Conservation (phyloP, 2,113 vertebrate genomes). For the Morone chrysops region DNA sequence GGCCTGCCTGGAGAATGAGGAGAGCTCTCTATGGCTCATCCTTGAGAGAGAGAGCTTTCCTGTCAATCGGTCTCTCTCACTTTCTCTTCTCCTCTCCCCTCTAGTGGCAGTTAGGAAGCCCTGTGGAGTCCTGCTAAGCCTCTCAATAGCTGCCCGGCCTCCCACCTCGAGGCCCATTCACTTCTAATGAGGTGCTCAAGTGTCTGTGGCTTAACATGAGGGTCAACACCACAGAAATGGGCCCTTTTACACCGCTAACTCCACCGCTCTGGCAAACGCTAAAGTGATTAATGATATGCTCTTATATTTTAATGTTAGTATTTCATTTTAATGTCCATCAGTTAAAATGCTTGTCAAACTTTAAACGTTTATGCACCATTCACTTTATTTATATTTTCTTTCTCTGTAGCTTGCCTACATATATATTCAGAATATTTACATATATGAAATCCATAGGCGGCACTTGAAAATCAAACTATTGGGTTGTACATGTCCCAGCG, state of each 20-base stretch:
- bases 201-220: conserved; percentile 75
- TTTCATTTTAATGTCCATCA: conserved; percentile 49
- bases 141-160: conserved; percentile 74
- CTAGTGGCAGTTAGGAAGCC: conserved; percentile 77
- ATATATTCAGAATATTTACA: conserved; percentile 17
- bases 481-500: not conserved
- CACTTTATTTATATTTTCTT: too few species aligned
- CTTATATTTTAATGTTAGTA: conserved; percentile 35
- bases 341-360: conserved; percentile 1
- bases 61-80: conserved; percentile 35
- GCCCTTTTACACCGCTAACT: conserved; percentile 42
- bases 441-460: not conserved
- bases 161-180: conserved; percentile 79
- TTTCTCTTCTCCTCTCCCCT: conserved; percentile 52
- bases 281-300: conserved; percentile 50
- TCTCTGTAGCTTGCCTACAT: too few species aligned
- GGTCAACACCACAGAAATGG: conserved; percentile 70
- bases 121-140: conserved; percentile 76
- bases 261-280: conserved; percentile 19
- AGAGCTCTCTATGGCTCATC: conserved; percentile 46
- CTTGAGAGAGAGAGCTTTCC: conserved; percentile 30
- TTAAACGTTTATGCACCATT: too few species aligned
- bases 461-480: not conserved
- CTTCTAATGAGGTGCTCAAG: conserved; percentile 81
- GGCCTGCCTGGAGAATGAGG: conserved; percentile 29